Percentiles rank a stretch among this genome's conserved stretches.
Evolutionary conservation across 2,888 invertebrate species (phyloP).

Genomic region (Plagiodera versicolora): DNA sequence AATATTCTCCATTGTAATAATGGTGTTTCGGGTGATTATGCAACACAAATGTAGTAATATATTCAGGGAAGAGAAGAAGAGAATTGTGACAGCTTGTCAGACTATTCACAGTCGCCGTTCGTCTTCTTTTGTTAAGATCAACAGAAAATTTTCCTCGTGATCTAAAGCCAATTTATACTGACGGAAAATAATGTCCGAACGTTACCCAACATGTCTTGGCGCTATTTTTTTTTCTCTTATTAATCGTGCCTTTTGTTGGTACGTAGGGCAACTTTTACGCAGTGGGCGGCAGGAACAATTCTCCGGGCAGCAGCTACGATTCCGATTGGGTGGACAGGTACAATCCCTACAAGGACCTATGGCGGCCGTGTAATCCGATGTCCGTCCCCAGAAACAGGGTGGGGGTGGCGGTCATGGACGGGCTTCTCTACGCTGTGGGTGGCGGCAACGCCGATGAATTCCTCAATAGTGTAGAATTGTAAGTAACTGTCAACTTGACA

Average conservation of each 20-base stretch:
- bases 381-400: conserved; percentile 85
- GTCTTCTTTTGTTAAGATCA: too few species aligned
- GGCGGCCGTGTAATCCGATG: conserved; percentile 88
- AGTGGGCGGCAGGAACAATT: conserved; percentile 90
- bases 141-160: too few species aligned
- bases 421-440: conserved; percentile 87
- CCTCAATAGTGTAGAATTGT: conserved; percentile 89
- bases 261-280: conserved; percentile 82
- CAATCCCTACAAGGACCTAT: conserved; percentile 82
- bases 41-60: too few species aligned
- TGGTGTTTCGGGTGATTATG: too few species aligned
- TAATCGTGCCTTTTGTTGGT: background rate
- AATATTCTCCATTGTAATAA: too few species aligned
- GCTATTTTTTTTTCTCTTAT: background rate
- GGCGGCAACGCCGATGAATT: conserved; percentile 85
- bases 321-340: conserved; percentile 88
- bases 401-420: conserved; percentile 94
- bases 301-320: conserved; percentile 83
- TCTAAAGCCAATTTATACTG: too few species aligned
- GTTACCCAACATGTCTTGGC: too few species aligned
- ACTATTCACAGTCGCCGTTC: too few species aligned
- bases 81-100: too few species aligned
- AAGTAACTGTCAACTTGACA: too few species aligned
- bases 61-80: too few species aligned
- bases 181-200: too few species aligned